Percentiles rank a stretch among this genome's conserved stretches.
Evolutionary conservation across 2,888 invertebrate genomes (phyloP).

Genomic region (Pantelozetes paolii): DNA sequence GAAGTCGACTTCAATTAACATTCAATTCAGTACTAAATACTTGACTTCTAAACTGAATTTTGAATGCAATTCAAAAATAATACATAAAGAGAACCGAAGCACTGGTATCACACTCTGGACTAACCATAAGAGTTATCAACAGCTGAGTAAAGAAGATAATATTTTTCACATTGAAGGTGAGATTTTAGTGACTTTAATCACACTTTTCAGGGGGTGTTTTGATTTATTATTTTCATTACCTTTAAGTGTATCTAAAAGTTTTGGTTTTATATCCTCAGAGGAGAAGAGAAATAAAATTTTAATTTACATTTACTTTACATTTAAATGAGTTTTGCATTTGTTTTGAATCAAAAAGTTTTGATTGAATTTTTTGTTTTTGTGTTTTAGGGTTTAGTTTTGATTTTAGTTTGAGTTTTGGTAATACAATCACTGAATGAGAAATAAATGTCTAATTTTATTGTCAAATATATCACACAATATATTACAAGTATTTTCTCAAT

Average conservation of each 20-base stretch:
- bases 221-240: not conserved
- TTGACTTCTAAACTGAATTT: conserved; percentile 17
- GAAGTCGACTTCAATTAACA: conserved; percentile 35
- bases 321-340: not conserved
- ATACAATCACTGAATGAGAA: not conserved
- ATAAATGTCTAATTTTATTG: too few relatives aligned
- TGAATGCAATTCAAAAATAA: conserved; percentile 33
- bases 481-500: too few relatives aligned
- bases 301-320: not conserved
- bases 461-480: too few relatives aligned
- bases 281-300: too few relatives aligned
- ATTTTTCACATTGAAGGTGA: conserved; percentile 5
- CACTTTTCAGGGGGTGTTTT: too few relatives aligned
- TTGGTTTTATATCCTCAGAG: too few relatives aligned
- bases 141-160: not conserved
- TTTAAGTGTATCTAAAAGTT: not conserved
- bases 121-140: not conserved
- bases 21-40: conserved; percentile 32
- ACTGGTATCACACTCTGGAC: not conserved
- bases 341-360: not conserved
- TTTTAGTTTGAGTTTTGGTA: not conserved
- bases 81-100: conserved; percentile 22
- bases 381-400: too few relatives aligned
- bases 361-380: not conserved
- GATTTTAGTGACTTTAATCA: too few relatives aligned